phyloP scores from a whole-genome alignment of 2,113 vertebrate species.

The Thamnophis sirtalis region DNA sequence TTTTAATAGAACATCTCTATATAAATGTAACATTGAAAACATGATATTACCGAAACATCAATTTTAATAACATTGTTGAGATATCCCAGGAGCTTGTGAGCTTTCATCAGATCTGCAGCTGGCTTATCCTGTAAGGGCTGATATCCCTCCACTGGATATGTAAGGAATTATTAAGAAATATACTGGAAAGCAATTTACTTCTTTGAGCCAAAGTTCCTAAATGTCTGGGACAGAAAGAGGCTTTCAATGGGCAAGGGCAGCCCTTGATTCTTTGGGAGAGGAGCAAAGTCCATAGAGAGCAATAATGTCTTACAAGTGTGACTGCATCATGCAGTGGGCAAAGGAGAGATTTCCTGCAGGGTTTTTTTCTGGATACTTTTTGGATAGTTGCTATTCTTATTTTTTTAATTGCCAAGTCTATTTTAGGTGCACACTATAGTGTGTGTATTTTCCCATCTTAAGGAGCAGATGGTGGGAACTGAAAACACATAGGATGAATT shows the following conservation, averaged over 20 bases:
- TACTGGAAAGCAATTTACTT: neutral
- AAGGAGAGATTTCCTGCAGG: neutral
- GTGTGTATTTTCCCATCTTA: neutral
- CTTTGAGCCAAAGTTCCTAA: neutral
- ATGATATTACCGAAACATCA: slow-evolving; percentile 75
- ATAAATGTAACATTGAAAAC: neutral
- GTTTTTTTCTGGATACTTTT: neutral
- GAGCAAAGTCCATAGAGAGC: neutral
- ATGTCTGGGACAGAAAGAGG: neutral
- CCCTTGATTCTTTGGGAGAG: neutral
- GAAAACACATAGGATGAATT: neutral
- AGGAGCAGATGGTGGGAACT: neutral
- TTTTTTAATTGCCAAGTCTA: neutral
- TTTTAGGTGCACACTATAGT: neutral
- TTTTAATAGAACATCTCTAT: neutral
- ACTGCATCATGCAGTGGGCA: neutral
- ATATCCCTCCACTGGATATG: slow-evolving; percentile 91
- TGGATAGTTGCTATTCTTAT: neutral
- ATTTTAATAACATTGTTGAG: slow-evolving; percentile 84
- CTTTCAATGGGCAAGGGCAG: neutral
- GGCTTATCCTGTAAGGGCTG: slow-evolving; percentile 90
- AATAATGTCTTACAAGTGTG: neutral
- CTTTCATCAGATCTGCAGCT: slow-evolving; percentile 76
- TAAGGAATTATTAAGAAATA: slow-evolving; percentile 74
- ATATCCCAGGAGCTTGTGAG: slow-evolving; percentile 84